Evolutionary conservation across 2,113 vertebrate genomes (phyloP).

Genomic region (Narcine bancroftii): DNA sequence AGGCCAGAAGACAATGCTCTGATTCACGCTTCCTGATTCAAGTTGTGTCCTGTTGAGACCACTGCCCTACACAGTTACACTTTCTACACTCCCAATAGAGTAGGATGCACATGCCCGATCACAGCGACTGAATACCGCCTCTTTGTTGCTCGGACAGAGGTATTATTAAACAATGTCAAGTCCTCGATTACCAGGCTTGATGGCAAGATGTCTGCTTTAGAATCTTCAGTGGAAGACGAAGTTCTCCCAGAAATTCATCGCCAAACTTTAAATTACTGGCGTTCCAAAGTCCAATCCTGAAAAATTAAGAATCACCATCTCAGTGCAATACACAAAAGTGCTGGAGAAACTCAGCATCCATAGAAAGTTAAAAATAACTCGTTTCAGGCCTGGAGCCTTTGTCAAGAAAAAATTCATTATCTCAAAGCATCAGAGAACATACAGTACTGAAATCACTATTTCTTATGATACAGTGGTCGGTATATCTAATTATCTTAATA

Average conservation of each 20-base stretch:
- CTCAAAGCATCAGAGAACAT: not conserved
- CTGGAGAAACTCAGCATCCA: too few relatives aligned
- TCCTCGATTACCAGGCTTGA: conserved; percentile 74
- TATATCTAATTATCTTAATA: not conserved
- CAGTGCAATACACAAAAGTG: too few relatives aligned
- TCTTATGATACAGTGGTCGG: not conserved
- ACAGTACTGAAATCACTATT: not conserved
- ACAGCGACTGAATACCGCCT: not conserved
- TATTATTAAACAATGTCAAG: not conserved
- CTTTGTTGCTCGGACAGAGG: not conserved
- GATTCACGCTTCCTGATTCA: too few relatives aligned
- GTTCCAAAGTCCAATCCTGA: conserved; percentile 92
- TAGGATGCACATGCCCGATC: too few relatives aligned
- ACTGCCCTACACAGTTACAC: not conserved
- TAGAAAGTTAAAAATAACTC: too few relatives aligned
- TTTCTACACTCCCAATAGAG: not conserved
- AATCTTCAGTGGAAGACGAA: conserved; percentile 77
- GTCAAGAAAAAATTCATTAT: too few relatives aligned
- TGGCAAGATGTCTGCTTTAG: conserved; percentile 78
- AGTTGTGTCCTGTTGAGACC: too few relatives aligned
- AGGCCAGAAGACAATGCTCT: too few relatives aligned
- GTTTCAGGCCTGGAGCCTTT: too few relatives aligned
- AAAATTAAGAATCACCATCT: conserved; percentile 38
- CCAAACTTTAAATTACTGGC: conserved; percentile 97
- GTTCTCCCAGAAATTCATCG: conserved; percentile 89